Conservation (phyloP, 2,797 vertebrate genomes). For the Trachurus trachurus region DNA sequence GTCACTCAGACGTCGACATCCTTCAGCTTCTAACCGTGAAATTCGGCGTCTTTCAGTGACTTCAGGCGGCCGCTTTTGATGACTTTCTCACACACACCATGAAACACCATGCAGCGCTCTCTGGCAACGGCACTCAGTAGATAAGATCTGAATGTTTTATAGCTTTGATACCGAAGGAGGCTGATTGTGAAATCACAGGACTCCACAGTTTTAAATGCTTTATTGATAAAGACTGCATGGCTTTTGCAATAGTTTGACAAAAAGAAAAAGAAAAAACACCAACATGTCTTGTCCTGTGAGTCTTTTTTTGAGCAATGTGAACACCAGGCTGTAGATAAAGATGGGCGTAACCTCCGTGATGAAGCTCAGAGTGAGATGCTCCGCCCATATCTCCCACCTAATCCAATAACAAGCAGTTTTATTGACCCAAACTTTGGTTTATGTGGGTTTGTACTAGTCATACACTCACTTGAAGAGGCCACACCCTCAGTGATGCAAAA, state of each 20-base stretch:
- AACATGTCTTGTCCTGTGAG: neutral
- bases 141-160: neutral
- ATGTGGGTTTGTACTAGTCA: too few relatives aligned
- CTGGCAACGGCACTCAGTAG: neutral
- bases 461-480: too few relatives aligned
- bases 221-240: neutral
- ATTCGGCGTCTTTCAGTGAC: neutral
- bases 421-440: too few relatives aligned
- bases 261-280: neutral
- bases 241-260: neutral
- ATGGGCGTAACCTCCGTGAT: too few relatives aligned
- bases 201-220: neutral
- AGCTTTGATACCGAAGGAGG: neutral
- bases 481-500: too few relatives aligned
- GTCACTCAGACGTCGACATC: constrained; percentile 12
- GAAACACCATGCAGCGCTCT: neutral
- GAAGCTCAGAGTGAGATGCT: too few relatives aligned
- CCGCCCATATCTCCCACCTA: too few relatives aligned
- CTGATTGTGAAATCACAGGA: neutral
- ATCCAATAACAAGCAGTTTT: too few relatives aligned
- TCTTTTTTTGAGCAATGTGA: too few relatives aligned
- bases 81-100: neutral
- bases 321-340: too few relatives aligned
- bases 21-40: neutral
- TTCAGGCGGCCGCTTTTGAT: neutral